These are phyloP conservation scores for Drosophila leontia DNA, from an alignment of 1,140 invertebrate genomes.

Conservation along the genomic window DNA sequence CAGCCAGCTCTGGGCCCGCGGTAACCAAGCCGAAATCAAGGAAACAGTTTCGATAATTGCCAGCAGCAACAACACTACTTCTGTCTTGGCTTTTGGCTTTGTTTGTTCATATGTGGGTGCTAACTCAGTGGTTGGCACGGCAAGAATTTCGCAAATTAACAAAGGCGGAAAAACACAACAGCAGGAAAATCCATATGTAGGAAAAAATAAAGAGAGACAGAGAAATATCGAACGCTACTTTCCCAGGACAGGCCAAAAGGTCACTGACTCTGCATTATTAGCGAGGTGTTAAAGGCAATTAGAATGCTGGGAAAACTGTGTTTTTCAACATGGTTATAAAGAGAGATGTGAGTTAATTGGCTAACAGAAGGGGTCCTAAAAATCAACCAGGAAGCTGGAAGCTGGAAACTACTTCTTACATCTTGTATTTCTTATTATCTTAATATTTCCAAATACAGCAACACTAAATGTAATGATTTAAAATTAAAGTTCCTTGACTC, in stretches of 20 bases:
- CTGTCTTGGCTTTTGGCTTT: constrained; percentile 20
- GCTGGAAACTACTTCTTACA: background rate
- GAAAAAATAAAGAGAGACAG: background rate
- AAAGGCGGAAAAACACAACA: constrained; percentile 37
- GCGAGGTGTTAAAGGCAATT: constrained; percentile 54
- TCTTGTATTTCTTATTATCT: background rate
- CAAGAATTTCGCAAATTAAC: constrained; percentile 77
- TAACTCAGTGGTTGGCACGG: constrained; percentile 51
- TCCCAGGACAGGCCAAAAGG: constrained; percentile 46
- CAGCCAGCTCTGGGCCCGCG: constrained; percentile 2
- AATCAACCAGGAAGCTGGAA: background rate
- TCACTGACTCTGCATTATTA: constrained; percentile 43
- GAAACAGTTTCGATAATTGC: constrained; percentile 55
- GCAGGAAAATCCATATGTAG: constrained; percentile 53
- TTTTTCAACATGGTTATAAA: constrained; percentile 27
- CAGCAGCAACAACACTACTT: constrained; percentile 40
- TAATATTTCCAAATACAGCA: background rate
- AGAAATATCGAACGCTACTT: constrained; percentile 27
- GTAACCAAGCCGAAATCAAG: constrained; percentile 16
- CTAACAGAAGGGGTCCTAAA: constrained; percentile 1
- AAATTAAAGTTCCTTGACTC: background rate
- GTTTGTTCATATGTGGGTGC: constrained; percentile 60
- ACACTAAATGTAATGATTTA: background rate
- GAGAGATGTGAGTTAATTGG: background rate
- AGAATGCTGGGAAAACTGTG: constrained; percentile 28